Percentiles rank a stretch among this genome's conserved stretches.
phyloP scores from a whole-genome alignment of 2,888 invertebrate genomes.

The Campaea margaritaria region DNA sequence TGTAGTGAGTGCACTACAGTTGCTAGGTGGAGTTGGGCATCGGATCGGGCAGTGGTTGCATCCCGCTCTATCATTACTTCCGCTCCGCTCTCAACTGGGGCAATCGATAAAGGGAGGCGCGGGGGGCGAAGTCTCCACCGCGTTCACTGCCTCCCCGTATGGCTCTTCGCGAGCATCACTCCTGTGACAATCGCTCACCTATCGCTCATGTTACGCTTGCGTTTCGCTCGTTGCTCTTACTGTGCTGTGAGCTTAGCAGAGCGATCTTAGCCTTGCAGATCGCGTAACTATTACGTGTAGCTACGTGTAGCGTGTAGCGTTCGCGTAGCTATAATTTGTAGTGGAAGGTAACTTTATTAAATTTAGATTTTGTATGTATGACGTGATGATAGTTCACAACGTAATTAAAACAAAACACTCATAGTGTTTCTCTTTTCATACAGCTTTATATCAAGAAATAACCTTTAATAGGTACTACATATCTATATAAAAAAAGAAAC shows the following conservation, averaged over 20 bases:
- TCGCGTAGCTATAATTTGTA: too few relatives aligned
- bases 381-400: too few relatives aligned
- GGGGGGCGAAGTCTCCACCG: conserved; percentile 52
- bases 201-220: conserved; percentile 28
- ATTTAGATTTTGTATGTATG: too few relatives aligned
- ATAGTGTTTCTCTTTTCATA: too few relatives aligned
- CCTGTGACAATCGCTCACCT: conserved; percentile 79
- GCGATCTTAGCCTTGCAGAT: conserved; percentile 6
- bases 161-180: conserved; percentile 76
- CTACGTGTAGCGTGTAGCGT: background rate
- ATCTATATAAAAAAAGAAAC: too few relatives aligned
- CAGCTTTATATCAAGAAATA: too few relatives aligned
- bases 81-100: conserved; percentile 87
- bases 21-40: conserved; percentile 74
- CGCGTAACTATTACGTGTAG: background rate
- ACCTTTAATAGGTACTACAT: too few relatives aligned
- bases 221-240: conserved; percentile 47
- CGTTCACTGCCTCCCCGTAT: conserved; percentile 59
- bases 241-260: conserved; percentile 28
- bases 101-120: conserved; percentile 85
- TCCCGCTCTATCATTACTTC: conserved; percentile 84
- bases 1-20: conserved; percentile 80
- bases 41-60: conserved; percentile 81
- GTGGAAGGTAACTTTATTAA: too few relatives aligned
- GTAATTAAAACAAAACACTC: too few relatives aligned